Percentiles rank a stretch among this genome's conserved stretches.
These are phyloP conservation scores for Protonemura montana DNA, from an alignment of 2,888 invertebrate species.

Conservation along the genomic window DNA sequence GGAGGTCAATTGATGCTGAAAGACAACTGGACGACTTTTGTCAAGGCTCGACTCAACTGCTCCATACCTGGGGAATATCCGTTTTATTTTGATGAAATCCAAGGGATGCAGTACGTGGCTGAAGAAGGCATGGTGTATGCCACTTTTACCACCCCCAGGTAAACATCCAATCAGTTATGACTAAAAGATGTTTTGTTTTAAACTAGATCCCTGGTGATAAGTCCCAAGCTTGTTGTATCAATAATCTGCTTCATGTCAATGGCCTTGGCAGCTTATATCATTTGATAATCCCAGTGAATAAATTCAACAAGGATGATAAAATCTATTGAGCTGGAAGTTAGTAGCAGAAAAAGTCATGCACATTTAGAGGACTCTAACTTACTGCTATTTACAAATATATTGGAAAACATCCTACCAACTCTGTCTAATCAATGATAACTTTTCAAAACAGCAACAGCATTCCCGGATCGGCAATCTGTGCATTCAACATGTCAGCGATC, in stretches of 20 bases:
- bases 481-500: conserved; percentile 85
- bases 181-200: not conserved
- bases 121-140: conserved; percentile 83
- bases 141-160: conserved; percentile 84
- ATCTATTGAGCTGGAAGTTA: no score
- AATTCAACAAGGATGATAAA: no score
- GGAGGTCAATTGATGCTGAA: conserved; percentile 76
- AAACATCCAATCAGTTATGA: conserved; percentile 47
- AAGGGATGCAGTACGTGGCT: conserved; percentile 79
- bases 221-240: no score
- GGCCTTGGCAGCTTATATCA: no score
- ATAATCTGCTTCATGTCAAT: no score
- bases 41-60: conserved; percentile 86
- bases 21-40: conserved; percentile 91
- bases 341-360: no score
- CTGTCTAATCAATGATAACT: not conserved
- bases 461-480: conserved; percentile 89
- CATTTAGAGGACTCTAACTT: no score
- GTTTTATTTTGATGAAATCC: conserved; percentile 89
- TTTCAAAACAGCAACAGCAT: conserved; percentile 74
- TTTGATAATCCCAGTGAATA: no score
- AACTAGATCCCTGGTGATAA: not conserved
- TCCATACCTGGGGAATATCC: conserved; percentile 85
- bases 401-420: no score
- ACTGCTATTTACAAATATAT: no score